Percentiles rank a stretch among this genome's conserved stretches.
Evolutionary conservation across 2,888 invertebrate species (phyloP).

Genomic region (Mesorhabditis sp.): DNA sequence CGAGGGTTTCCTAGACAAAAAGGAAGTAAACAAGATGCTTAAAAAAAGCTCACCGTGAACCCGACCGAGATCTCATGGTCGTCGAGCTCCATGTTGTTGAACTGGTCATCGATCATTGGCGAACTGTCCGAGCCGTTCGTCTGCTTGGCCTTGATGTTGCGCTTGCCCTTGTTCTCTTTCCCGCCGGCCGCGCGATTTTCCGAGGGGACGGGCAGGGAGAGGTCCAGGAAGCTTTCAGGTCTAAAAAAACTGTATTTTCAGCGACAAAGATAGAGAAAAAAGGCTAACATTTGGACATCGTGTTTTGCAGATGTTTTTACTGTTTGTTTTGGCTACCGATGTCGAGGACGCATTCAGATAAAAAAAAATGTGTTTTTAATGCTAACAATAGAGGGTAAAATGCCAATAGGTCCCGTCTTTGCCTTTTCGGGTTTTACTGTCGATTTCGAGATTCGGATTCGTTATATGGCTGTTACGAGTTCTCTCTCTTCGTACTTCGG

Average conservation of each 20-base stretch:
- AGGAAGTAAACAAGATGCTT: not conserved
- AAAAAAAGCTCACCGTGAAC: not conserved
- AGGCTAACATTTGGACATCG: not conserved
- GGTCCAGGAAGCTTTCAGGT: constrained; percentile 86
- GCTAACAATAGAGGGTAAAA: too few species aligned
- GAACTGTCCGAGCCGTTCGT: not conserved
- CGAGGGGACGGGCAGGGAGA: constrained; percentile 74
- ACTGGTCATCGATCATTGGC: not conserved
- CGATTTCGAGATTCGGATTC: too few species aligned
- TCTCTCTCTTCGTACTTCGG: too few species aligned
- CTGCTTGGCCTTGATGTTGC: constrained; percentile 16
- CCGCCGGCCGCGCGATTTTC: constrained; percentile 3
- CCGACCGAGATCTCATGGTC: not conserved
- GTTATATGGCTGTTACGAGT: too few species aligned
- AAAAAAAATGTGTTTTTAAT: too few species aligned
- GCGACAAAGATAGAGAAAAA: not conserved
- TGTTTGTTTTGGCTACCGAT: too few species aligned
- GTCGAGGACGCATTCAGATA: too few species aligned
- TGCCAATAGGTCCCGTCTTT: too few species aligned
- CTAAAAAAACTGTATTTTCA: constrained; percentile 10
- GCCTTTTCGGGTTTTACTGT: too few species aligned
- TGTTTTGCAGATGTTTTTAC: too few species aligned
- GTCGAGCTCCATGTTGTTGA: not conserved
- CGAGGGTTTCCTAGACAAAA: constrained; percentile 8
- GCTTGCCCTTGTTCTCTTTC: not conserved